A percentile compares a stretch with the other conserved stretches of the same genome.
Conservation (phyloP, 2,888 invertebrate genomes). For the Dromius quadrimaculatus region DNA sequence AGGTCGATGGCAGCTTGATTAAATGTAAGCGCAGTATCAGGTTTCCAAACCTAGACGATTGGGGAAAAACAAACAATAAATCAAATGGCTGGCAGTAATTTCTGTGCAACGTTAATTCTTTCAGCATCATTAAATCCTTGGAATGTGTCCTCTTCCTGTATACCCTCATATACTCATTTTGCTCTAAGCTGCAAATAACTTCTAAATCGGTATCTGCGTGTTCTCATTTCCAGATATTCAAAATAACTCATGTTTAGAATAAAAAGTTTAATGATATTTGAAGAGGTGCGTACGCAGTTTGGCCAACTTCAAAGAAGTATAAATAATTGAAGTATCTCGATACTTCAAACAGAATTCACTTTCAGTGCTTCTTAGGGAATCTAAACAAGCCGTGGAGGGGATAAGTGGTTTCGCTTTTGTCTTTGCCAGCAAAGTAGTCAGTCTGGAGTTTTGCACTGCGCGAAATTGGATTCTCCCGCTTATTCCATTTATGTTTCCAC, state of each 20-base stretch:
- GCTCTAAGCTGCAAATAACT: too few relatives aligned
- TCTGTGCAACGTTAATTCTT: slow-evolving; percentile 32
- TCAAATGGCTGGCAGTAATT: slow-evolving; percentile 25
- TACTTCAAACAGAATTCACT: slow-evolving; percentile 41
- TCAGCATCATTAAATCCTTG: slow-evolving; percentile 20
- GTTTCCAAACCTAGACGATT: slow-evolving; percentile 20
- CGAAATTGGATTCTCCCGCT: slow-evolving; percentile 39
- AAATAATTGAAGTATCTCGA: slow-evolving; percentile 47
- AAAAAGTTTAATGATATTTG: slow-evolving; percentile 30
- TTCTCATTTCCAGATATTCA: too few relatives aligned
- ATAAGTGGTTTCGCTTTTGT: slow-evolving; percentile 40
- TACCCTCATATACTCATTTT: too few relatives aligned
- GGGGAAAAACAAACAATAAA: slow-evolving; percentile 22
- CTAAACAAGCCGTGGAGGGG: slow-evolving; percentile 37
- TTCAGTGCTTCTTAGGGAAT: slow-evolving; percentile 33
- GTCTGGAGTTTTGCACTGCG: background rate
- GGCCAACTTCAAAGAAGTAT: slow-evolving; percentile 44
- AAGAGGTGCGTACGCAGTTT: slow-evolving; percentile 22
- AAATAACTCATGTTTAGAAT: slow-evolving; percentile 21
- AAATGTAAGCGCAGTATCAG: slow-evolving; percentile 5
- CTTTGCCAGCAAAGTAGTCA: slow-evolving; percentile 27
- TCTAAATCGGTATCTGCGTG: too few relatives aligned
- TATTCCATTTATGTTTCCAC: slow-evolving; percentile 38
- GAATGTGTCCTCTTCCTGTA: slow-evolving; percentile 27
- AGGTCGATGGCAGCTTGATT: background rate